Conservation (phyloP, 2,113 vertebrate genomes). For the Octodon degus region DNA sequence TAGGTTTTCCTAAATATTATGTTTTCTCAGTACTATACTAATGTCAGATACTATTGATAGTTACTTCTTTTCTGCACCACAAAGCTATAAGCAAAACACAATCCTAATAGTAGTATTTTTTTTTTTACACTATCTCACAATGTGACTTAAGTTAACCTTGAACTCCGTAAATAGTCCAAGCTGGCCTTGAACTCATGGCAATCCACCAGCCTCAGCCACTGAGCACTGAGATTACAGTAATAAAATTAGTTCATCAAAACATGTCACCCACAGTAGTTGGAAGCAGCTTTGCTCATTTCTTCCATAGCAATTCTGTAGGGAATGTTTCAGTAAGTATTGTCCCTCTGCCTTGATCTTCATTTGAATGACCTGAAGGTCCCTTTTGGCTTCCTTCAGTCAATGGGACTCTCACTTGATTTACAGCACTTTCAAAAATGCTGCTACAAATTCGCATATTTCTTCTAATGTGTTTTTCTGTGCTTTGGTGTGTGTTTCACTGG, state of each 20-base stretch:
- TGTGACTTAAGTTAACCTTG: neutral
- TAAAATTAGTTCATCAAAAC: neutral
- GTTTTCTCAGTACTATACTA: neutral
- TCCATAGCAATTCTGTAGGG: neutral
- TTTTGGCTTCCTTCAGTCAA: neutral
- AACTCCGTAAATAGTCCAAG: neutral
- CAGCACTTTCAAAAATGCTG: conserved; percentile 18
- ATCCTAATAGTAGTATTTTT: neutral
- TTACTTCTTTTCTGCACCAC: neutral
- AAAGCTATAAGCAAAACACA: neutral
- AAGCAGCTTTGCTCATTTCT: neutral
- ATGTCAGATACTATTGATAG: neutral
- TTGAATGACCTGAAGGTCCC: neutral
- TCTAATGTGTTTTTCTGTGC: neutral
- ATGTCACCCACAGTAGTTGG: neutral
- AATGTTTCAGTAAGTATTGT: neutral
- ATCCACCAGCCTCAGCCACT: neutral
- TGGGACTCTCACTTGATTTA: neutral
- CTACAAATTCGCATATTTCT: neutral
- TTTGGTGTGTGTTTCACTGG: conserved; percentile 30
- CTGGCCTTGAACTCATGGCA: neutral
- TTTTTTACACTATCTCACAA: neutral
- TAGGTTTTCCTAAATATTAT: conserved; percentile 3
- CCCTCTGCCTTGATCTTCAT: neutral
- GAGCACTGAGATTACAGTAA: neutral